Base-by-base conservation (phyloP, 64 coral and sea anemone species). In the Stichodactyla helianthus region DNA sequence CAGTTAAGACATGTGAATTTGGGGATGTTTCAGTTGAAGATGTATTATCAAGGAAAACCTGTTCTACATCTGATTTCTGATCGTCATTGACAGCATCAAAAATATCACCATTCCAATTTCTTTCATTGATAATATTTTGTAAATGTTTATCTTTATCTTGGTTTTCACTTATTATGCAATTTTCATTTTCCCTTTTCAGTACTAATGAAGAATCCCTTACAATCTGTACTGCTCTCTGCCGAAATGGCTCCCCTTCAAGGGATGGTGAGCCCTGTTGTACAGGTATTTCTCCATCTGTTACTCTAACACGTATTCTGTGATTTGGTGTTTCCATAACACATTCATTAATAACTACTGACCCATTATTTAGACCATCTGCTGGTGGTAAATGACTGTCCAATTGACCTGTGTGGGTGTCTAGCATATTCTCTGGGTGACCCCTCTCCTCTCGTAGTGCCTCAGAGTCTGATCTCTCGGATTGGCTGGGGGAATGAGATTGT, bases 291-390 rank as follows among this genome's bases (percentile, higher is more conserved):
- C 78, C 35, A 54, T 81, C 78, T 52, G 78, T 81, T 52, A 81
- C 78, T 52, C 78, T 81, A 19, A 81, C 78, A 53, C 52, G 78
- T 52, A 81, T 81, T 54, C 78, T 81, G 51, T 81, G 78, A 52
- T 81, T 81, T 81, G 78, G 78, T 54, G 78, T 81, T 81, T 81
- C 78, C 78, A 81, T 81, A 17, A 81, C 52, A 81, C 78, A 81
- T 54, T 81, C 78, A 81, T 81, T 81, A n/a, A 81, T 54, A 31
- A 52, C 50, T 20, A 50, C n/a, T n/a, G n/a, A 81, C 26, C 53
- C 78, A 51, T 81, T 81, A 53, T 20, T 81, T 19, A 71, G 7
- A 58, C 8, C 55, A 58, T 58, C 55, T 74, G 23, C 25, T 74
- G 25, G 9, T 74, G 25, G 68, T 23, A 74, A 10, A 74, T 74